Conservation (phyloP, 2,797 vertebrate genomes). For the Sylvia borin region DNA sequence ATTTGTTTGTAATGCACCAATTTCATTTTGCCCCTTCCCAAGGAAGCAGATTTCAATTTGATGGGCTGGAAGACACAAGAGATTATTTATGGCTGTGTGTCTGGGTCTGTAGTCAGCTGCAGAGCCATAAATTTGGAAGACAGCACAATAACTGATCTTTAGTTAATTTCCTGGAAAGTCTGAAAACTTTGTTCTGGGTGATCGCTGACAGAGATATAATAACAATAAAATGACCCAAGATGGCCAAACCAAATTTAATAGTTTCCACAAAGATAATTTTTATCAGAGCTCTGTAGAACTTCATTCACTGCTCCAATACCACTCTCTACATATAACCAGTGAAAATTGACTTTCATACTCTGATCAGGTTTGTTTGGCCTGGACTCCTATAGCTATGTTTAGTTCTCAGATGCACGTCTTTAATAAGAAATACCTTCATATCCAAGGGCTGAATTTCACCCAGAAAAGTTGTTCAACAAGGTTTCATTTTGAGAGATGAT, state of each 20-base stretch:
- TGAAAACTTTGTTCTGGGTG: constrained; percentile 44
- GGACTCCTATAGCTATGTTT: not conserved
- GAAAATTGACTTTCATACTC: not conserved
- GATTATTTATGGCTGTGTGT: not conserved
- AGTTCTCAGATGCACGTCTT: not conserved
- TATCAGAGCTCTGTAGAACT: not conserved
- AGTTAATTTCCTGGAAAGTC: constrained; percentile 54
- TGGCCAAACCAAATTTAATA: not conserved
- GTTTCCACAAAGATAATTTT: not conserved
- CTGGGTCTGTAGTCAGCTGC: constrained; percentile 9
- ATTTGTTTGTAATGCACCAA: constrained; percentile 43
- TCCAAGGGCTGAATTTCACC: not conserved
- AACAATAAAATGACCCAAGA: constrained; percentile 14
- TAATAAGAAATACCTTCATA: not conserved
- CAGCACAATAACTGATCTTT: constrained; percentile 7
- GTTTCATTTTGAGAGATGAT: constrained; percentile 22
- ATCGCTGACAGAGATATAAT: not conserved
- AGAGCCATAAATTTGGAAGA: constrained; percentile 47
- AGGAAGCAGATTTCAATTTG: constrained; percentile 45
- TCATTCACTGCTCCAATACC: not conserved
- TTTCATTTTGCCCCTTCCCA: constrained; percentile 21
- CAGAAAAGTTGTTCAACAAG: not conserved
- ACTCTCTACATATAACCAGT: not conserved
- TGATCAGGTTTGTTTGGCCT: not conserved
- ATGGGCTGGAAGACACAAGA: not conserved